Evolutionary conservation across 2,113 vertebrate genomes (phyloP), one percentile per base, ranked within the genome.

Genomic region (Ageneiosus marmoratus): DNA sequence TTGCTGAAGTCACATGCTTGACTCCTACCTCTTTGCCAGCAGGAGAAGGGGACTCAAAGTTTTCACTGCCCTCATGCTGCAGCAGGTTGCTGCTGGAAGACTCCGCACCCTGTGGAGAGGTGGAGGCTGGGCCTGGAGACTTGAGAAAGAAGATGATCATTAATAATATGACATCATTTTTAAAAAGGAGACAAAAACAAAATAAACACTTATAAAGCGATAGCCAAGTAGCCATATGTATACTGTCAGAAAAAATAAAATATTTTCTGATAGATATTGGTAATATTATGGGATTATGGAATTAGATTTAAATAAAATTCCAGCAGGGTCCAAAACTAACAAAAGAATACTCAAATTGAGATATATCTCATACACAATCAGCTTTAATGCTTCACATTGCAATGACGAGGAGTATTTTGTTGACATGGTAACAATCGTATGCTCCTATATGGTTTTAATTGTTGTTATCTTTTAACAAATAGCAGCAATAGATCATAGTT

Each of bases 101-200:
- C 88, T 97, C 97, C 72, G 97, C 98, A 86, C 96, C 96, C 41
- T 94, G 93, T 82, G 96, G 96, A 55, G 96, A 96, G 75, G 96
- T 93, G 8, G 96, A 95, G 87, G 94, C 95, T 22, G 97, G 96
- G 87, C 95, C 94, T 1, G 95, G 95, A 89, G 96, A 96, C 96
- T 98, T 89, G 78, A 79, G 32, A 93, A 34, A 89, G 75, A 89
- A 86, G 83, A 84, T 29, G 12, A 51, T 56, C 15, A n/a, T 58
- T 63, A 69, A 65, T 55, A 53, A 41, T 34, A 29, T 16, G n/a
- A 51, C 20, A 58, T 5, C 27, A 37, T 2, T 16, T 56, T 55
- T 13, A 72, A 72, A 72, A 29, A 13, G n/a, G 13, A 44, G 5
- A 37, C 10, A 32, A 50, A 22, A 22, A 56, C 18, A 44, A 55